Conservation (phyloP, 2,113 vertebrate species). For the Urocitellus parryii region DNA sequence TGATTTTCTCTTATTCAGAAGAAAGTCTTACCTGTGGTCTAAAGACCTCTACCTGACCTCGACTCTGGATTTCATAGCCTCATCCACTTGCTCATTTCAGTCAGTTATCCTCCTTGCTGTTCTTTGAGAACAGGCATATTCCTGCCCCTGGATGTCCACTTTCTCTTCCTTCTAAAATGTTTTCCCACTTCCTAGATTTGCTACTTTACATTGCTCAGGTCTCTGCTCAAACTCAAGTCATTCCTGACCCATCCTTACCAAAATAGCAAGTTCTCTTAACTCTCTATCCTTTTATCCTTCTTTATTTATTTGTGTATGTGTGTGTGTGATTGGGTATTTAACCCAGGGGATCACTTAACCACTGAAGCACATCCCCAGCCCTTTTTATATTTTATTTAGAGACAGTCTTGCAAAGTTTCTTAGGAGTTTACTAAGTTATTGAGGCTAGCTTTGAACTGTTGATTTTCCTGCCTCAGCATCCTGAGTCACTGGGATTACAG, state of each 20-base stretch:
- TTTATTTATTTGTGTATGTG: not conserved
- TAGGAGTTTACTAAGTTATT: too few species aligned
- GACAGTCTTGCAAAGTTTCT: too few species aligned
- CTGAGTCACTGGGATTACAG: too few species aligned
- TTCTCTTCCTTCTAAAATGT: constrained; percentile 22
- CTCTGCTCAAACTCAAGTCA: constrained; percentile 10
- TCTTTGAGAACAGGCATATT: not conserved
- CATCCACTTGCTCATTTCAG: not conserved
- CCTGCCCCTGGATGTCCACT: not conserved
- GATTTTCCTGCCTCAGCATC: too few species aligned
- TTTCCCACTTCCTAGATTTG: not conserved
- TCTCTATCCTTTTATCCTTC: not conserved
- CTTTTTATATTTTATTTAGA: too few species aligned
- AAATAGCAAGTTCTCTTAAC: not conserved
- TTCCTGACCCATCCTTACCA: not conserved
- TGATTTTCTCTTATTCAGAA: not conserved
- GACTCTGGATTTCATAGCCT: not conserved
- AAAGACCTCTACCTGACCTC: not conserved
- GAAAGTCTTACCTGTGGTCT: not conserved
- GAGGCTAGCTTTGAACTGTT: too few species aligned
- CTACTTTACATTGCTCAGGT: constrained; percentile 36
- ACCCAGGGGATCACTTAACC: too few species aligned
- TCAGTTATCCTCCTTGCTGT: not conserved
- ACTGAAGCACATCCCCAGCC: too few species aligned
- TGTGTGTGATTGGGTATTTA: too few species aligned